These are phyloP conservation scores for Orthosia gothica DNA, from an alignment of 2,888 invertebrate species.

Conservation along the genomic window DNA sequence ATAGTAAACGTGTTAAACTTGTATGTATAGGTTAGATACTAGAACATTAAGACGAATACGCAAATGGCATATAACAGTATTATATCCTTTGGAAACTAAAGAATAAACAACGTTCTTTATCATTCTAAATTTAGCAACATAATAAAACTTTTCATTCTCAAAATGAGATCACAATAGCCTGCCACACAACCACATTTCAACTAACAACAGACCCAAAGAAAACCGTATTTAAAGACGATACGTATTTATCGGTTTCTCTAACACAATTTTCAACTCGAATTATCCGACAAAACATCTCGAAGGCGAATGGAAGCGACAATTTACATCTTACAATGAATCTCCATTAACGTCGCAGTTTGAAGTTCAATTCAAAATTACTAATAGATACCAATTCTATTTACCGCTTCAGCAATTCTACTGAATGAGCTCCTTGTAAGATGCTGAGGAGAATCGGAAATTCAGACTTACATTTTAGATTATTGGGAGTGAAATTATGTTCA, in stretches of 20 bases:
- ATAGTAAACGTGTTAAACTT: too few species aligned
- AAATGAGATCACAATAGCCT: not conserved
- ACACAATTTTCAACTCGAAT: constrained; percentile 60
- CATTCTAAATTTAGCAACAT: not conserved
- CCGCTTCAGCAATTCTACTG: constrained; percentile 45
- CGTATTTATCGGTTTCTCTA: constrained; percentile 48
- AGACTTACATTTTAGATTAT: constrained; percentile 9
- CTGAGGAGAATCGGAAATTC: constrained; percentile 29
- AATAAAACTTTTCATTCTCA: not conserved
- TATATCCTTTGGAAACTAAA: not conserved
- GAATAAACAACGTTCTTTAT: not conserved
- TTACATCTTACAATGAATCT: constrained; percentile 65
- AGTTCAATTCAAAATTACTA: constrained; percentile 63
- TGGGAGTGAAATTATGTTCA: not conserved
- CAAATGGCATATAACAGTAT: not conserved
- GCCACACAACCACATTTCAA: constrained; percentile 14
- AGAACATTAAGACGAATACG: not conserved
- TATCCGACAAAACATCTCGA: constrained; percentile 54
- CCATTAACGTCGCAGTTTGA: constrained; percentile 59
- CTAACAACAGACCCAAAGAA: constrained; percentile 36
- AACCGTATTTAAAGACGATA: constrained; percentile 39
- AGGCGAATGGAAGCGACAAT: constrained; percentile 47
- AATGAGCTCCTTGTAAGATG: constrained; percentile 27
- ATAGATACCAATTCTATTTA: constrained; percentile 60
- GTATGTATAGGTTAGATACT: too few species aligned